A percentile compares a stretch with the other conserved stretches of the same genome.
phyloP scores from a whole-genome alignment of 1,140 invertebrate genomes.

The Pinna nobilis region DNA sequence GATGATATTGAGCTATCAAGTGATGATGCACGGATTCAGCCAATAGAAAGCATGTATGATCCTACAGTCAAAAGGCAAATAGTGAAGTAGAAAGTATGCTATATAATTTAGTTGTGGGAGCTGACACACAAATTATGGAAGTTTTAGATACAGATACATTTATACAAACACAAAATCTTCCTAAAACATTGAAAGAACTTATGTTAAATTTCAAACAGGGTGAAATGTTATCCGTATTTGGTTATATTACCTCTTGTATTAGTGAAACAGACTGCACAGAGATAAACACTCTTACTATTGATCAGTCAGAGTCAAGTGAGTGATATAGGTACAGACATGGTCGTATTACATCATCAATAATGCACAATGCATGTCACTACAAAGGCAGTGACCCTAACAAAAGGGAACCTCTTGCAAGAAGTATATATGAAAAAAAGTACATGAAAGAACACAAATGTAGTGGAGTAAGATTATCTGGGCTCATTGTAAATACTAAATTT shows the following conservation, averaged over 20 bases:
- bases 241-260: constrained; percentile 1
- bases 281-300: constrained; percentile 6
- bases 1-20: constrained; percentile 3
- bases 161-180: not conserved
- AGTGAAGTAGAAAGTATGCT: not conserved
- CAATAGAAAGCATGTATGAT: not conserved
- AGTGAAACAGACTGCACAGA: constrained; percentile 3
- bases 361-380: constrained; percentile 3
- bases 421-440: constrained; percentile 7
- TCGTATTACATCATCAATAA: not conserved
- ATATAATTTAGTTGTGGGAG: constrained; percentile 4
- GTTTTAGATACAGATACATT: not conserved
- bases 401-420: constrained; percentile 3
- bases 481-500: not conserved
- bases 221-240: constrained; percentile 8
- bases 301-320: constrained; percentile 14
- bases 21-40: not conserved
- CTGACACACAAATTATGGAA: not conserved
- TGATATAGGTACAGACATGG: not conserved
- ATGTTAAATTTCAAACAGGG: constrained; percentile 7
- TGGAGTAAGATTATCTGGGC: not conserved
- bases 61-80: not conserved
- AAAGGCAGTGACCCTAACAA: constrained; percentile 3
- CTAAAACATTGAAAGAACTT: constrained; percentile 14
- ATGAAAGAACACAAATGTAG: constrained; percentile 2